Conservation (phyloP, 2,888 invertebrate species). For the Dolichopus griseipennis region DNA sequence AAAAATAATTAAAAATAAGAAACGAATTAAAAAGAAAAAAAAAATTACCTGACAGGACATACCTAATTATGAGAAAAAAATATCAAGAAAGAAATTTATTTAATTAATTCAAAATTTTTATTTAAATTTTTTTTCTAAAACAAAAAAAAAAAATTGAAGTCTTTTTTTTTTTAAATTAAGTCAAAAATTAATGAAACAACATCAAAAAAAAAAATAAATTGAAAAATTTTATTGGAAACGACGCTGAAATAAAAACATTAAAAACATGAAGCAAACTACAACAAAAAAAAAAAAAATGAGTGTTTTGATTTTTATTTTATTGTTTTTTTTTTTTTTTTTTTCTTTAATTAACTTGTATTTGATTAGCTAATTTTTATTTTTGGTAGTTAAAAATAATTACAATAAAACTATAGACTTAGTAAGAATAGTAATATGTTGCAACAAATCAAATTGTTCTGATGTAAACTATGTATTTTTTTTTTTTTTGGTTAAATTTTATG, state of each 20-base stretch:
- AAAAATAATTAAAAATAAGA: neutral
- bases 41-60: constrained; percentile 1
- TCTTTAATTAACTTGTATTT: neutral
- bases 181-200: neutral
- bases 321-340: neutral
- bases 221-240: neutral
- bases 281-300: neutral
- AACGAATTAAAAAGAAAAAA: neutral
- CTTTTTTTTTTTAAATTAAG: neutral
- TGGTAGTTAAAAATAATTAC: too few relatives aligned
- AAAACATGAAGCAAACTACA: constrained; percentile 6
- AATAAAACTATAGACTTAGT: too few relatives aligned
- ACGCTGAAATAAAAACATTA: neutral
- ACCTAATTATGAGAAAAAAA: neutral
- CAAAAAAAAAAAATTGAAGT: neutral
- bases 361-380: too few relatives aligned
- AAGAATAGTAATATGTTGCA: too few relatives aligned
- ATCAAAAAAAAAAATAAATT: too few relatives aligned
- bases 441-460: too few relatives aligned
- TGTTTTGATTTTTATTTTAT: constrained; percentile 6
- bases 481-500: too few relatives aligned
- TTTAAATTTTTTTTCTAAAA: neutral
- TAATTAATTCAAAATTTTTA: neutral
- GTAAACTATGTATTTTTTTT: too few relatives aligned
- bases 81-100: neutral